phyloP scores from a whole-genome alignment of 1,140 invertebrate genomes.

The Coptotermes formosanus region DNA sequence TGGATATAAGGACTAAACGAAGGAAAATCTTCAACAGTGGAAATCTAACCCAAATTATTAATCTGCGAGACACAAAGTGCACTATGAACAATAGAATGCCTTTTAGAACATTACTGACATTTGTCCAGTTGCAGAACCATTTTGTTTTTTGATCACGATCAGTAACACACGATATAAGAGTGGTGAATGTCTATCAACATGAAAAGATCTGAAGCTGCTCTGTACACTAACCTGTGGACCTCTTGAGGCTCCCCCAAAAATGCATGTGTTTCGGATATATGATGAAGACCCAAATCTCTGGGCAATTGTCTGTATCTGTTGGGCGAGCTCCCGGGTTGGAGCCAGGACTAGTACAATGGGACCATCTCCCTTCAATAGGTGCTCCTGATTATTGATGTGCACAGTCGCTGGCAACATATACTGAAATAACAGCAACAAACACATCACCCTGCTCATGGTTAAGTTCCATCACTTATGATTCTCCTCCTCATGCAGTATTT shows the following conservation, averaged over 20 bases:
- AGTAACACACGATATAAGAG: no score
- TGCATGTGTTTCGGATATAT: constrained; percentile 84
- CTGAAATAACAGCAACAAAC: constrained; percentile 34
- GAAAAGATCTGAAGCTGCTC: constrained; percentile 45
- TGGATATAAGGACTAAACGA: no score
- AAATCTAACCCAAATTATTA: no score
- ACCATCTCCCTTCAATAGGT: constrained; percentile 80
- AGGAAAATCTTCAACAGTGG: no score
- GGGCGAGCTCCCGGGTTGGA: constrained; percentile 92
- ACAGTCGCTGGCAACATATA: constrained; percentile 83
- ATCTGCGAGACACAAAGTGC: no score
- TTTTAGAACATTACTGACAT: no score
- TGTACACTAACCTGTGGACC: constrained; percentile 58
- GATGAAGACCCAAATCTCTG: constrained; percentile 83
- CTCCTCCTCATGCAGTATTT: neutral
- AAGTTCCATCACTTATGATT: neutral
- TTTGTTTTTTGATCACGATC: no score
- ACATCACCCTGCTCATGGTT: neutral
- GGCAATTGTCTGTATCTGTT: constrained; percentile 94
- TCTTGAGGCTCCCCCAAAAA: constrained; percentile 96
- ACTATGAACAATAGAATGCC: no score
- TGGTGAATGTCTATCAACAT: neutral
- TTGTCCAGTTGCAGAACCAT: no score
- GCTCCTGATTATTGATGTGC: constrained; percentile 88
- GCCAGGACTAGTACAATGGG: constrained; percentile 89